A percentile compares a stretch with the other conserved stretches of the same genome.
Evolutionary conservation across 2,797 vertebrate genomes (phyloP).

Genomic region (Rhodeus uyekii): DNA sequence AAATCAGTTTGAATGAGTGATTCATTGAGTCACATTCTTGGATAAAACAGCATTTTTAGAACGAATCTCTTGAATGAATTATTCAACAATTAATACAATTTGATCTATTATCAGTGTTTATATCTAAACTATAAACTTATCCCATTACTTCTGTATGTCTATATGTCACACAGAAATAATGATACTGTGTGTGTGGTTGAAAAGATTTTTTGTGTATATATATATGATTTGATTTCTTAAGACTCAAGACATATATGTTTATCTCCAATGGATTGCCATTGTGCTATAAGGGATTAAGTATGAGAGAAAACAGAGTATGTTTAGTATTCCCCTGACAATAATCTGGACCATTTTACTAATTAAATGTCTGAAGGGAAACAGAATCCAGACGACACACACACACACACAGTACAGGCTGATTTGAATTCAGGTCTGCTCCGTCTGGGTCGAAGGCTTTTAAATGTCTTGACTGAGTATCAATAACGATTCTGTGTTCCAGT

Average conservation of each 20-base stretch:
- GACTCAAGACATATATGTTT: not conserved
- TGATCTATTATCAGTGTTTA: too few species aligned
- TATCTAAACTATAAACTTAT: too few species aligned
- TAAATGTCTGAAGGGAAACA: slow-evolving; percentile 62
- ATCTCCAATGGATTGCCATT: not conserved
- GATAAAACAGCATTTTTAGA: too few species aligned
- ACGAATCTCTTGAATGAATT: too few species aligned
- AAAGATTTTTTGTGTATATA: too few species aligned
- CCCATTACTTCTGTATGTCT: too few species aligned
- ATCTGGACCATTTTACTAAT: slow-evolving; percentile 65
- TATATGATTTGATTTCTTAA: not conserved
- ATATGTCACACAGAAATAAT: too few species aligned
- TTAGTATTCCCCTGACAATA: slow-evolving; percentile 51
- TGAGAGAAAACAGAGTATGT: slow-evolving; percentile 41
- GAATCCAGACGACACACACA: slow-evolving; percentile 37
- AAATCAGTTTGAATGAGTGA: too few species aligned
- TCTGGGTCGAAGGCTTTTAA: slow-evolving; percentile 42
- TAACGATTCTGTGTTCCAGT: slow-evolving; percentile 33
- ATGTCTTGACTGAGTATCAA: slow-evolving; percentile 49
- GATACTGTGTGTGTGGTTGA: too few species aligned
- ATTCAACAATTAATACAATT: too few species aligned
- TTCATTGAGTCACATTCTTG: too few species aligned
- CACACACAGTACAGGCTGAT: slow-evolving; percentile 29
- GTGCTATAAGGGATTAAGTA: not conserved
- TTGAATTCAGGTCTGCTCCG: slow-evolving; percentile 51